A percentile compares a stretch with the other conserved stretches of the same genome.
Conservation (phyloP, 2,888 invertebrate genomes). For the Syrista parreyssii region DNA sequence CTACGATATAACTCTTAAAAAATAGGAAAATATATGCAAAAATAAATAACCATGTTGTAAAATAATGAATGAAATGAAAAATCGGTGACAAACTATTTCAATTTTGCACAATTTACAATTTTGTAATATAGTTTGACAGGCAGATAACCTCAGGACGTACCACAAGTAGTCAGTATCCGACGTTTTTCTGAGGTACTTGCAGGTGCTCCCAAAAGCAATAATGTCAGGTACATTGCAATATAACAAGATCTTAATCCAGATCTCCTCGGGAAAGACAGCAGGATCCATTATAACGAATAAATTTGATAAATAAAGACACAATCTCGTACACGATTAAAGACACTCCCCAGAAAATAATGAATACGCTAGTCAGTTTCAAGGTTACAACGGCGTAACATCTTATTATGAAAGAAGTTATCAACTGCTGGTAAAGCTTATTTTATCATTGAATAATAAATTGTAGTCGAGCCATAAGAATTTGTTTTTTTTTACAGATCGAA, state of each 20-base stretch:
- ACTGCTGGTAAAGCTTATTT: not conserved
- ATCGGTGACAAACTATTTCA: not conserved
- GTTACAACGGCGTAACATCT: constrained; percentile 42
- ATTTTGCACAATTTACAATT: not conserved
- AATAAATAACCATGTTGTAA: not conserved
- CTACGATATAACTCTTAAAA: not conserved
- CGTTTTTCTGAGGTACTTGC: constrained; percentile 63
- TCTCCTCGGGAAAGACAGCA: constrained; percentile 63
- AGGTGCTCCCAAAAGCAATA: constrained; percentile 63
- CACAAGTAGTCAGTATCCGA: constrained; percentile 63
- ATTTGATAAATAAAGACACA: not conserved
- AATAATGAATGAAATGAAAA: not conserved
- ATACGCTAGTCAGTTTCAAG: constrained; percentile 64
- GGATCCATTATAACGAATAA: constrained; percentile 56
- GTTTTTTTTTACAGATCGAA: too few relatives aligned
- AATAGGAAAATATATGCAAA: not conserved
- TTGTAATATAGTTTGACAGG: constrained; percentile 2
- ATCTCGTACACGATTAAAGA: constrained; percentile 32
- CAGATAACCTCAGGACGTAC: constrained; percentile 57
- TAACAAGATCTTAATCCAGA: constrained; percentile 64
- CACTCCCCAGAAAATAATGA: constrained; percentile 59
- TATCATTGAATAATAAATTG: not conserved
- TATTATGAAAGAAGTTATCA: not conserved
- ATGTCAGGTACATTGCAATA: constrained; percentile 65
- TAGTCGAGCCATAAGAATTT: too few relatives aligned